phyloP scores from a whole-genome alignment of 2,888 invertebrate species.

The Lasiommata megera region DNA sequence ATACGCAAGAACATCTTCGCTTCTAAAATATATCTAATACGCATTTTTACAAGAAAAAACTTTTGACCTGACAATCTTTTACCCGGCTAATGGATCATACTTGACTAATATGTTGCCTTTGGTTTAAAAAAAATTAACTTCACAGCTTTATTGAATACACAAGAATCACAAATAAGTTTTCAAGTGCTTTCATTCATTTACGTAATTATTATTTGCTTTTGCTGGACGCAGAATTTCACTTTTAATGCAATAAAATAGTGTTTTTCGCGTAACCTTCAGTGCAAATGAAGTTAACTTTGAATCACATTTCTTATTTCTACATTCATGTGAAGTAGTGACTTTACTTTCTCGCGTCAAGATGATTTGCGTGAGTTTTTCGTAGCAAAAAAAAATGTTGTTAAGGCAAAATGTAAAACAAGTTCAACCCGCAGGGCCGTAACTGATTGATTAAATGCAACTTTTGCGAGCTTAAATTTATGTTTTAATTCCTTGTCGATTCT shows the following conservation, averaged over 20 bases:
- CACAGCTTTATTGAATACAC: no score
- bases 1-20: no score
- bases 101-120: no score
- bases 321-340: slow-evolving; percentile 46
- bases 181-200: neutral
- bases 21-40: no score
- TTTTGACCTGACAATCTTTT: no score
- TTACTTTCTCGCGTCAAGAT: slow-evolving; percentile 56
- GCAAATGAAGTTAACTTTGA: slow-evolving; percentile 21
- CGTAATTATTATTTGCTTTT: slow-evolving; percentile 9
- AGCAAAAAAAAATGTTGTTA: slow-evolving; percentile 55
- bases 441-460: slow-evolving; percentile 19
- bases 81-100: no score
- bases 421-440: slow-evolving; percentile 35
- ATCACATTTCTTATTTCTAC: slow-evolving; percentile 38
- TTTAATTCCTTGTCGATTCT: neutral
- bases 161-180: neutral
- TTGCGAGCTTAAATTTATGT: slow-evolving; percentile 1
- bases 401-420: slow-evolving; percentile 50
- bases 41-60: no score
- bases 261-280: slow-evolving; percentile 23
- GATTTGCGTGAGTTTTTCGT: slow-evolving; percentile 54
- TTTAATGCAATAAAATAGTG: slow-evolving; percentile 18
- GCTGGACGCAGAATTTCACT: slow-evolving; percentile 9
- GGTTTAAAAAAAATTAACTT: no score